phyloP scores from a whole-genome alignment of 1,140 invertebrate species.

The Pentalonia nigronervosa region DNA sequence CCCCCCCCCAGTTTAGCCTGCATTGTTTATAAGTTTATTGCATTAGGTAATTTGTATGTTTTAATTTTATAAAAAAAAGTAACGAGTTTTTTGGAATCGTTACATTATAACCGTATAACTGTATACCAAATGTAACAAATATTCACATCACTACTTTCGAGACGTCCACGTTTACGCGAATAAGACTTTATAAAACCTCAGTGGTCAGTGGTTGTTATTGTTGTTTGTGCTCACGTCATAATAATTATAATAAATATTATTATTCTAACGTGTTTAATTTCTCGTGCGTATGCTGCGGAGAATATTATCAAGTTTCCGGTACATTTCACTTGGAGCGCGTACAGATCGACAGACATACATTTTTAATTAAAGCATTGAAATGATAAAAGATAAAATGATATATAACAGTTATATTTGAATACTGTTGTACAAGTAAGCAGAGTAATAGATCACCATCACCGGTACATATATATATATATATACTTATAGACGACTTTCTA shows the following conservation, averaged over 20 bases:
- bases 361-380: slow-evolving; percentile 18
- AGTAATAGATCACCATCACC: background rate
- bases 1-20: too few species aligned
- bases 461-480: too few species aligned
- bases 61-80: too few species aligned
- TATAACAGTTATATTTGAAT: too few species aligned
- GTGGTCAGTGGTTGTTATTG: background rate
- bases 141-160: background rate
- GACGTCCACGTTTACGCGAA: background rate
- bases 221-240: background rate
- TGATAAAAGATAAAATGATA: too few species aligned
- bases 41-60: too few species aligned
- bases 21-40: too few species aligned
- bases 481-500: background rate
- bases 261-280: background rate
- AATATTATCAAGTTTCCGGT: background rate
- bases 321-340: background rate
- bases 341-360: background rate
- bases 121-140: too few species aligned
- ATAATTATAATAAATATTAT: background rate
- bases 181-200: background rate
- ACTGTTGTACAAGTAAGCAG: background rate
- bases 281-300: background rate
- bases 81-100: too few species aligned
- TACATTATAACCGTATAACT: too few species aligned